phyloP scores from a whole-genome alignment of 1,140 invertebrate genomes.

The Cecropterus lyciades region DNA sequence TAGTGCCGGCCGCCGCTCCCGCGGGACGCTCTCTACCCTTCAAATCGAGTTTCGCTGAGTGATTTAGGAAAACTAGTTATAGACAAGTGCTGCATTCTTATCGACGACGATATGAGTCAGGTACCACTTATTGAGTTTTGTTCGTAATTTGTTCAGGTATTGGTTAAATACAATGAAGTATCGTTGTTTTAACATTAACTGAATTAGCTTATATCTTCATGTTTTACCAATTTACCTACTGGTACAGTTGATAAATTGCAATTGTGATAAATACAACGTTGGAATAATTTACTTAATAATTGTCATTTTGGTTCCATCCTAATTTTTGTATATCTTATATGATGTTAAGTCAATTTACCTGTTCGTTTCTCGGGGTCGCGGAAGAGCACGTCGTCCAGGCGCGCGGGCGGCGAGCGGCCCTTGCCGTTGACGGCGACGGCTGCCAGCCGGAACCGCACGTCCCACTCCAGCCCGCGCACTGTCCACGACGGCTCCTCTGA shows the following conservation, averaged over 20 bases:
- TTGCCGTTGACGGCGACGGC: slow-evolving; percentile 92
- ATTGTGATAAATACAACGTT: too few relatives aligned
- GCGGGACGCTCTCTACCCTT: slow-evolving; percentile 51
- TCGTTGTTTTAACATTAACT: background rate
- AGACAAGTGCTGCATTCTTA: slow-evolving; percentile 14
- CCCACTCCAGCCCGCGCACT: slow-evolving; percentile 89
- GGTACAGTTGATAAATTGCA: too few relatives aligned
- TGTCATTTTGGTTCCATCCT: too few relatives aligned
- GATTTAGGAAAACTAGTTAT: slow-evolving; percentile 64
- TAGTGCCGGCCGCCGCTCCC: slow-evolving; percentile 46
- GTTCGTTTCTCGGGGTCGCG: slow-evolving; percentile 92
- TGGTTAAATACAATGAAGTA: slow-evolving; percentile 19
- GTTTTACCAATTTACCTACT: too few relatives aligned
- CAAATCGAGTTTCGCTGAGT: slow-evolving; percentile 66
- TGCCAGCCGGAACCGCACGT: slow-evolving; percentile 89
- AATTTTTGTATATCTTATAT: too few relatives aligned
- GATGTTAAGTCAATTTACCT: slow-evolving; percentile 86
- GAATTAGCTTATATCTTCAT: too few relatives aligned
- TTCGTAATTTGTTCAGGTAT: background rate
- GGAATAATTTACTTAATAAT: too few relatives aligned
- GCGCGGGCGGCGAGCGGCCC: slow-evolving; percentile 88
- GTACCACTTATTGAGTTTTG: slow-evolving; percentile 11
- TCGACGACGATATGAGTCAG: slow-evolving; percentile 16
- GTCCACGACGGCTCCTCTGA: slow-evolving; percentile 88
- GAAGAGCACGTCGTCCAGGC: slow-evolving; percentile 89